These are phyloP conservation scores for Cichlasoma orientale DNA, from an alignment of 2,797 vertebrate genomes.

Conservation along the genomic window DNA sequence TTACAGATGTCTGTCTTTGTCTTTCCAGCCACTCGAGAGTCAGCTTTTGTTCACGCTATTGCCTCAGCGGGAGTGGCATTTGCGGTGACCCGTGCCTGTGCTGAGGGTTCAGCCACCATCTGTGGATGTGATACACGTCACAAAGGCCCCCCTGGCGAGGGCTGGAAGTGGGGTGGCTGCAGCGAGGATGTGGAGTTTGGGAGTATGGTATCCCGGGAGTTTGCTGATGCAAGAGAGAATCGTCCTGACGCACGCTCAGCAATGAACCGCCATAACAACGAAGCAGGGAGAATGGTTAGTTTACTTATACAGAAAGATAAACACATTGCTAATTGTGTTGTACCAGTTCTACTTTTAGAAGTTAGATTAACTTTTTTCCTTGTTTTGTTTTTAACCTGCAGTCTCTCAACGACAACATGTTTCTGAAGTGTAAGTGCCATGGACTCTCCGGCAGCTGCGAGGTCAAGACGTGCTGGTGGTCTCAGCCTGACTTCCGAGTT, in stretches of 20 bases:
- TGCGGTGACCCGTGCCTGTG: constrained; percentile 94
- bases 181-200: constrained; percentile 97
- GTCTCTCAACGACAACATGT: constrained; percentile 96
- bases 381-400: constrained; percentile 54
- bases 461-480: constrained; percentile 99
- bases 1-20: constrained; percentile 36
- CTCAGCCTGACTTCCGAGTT: constrained; percentile 94
- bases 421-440: constrained; percentile 97
- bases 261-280: constrained; percentile 99
- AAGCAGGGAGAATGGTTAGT: constrained; percentile 91
- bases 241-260: constrained; percentile 94
- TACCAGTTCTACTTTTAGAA: background rate
- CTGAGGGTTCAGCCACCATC: constrained; percentile 91
- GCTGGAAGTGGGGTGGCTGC: constrained; percentile 99
- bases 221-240: constrained; percentile 95
- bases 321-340: background rate
- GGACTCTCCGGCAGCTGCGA: constrained; percentile 97
- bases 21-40: constrained; percentile 91
- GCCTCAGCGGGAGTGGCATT: constrained; percentile 96
- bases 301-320: background rate
- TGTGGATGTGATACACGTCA: constrained; percentile 94
- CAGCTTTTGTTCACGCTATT: constrained; percentile 95
- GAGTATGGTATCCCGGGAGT: constrained; percentile 96
- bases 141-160: constrained; percentile 91
- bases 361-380: background rate